Percentiles rank a stretch among this genome's conserved stretches.
Conservation (phyloP, 2,797 vertebrate species). For the Anguilla anguilla region DNA sequence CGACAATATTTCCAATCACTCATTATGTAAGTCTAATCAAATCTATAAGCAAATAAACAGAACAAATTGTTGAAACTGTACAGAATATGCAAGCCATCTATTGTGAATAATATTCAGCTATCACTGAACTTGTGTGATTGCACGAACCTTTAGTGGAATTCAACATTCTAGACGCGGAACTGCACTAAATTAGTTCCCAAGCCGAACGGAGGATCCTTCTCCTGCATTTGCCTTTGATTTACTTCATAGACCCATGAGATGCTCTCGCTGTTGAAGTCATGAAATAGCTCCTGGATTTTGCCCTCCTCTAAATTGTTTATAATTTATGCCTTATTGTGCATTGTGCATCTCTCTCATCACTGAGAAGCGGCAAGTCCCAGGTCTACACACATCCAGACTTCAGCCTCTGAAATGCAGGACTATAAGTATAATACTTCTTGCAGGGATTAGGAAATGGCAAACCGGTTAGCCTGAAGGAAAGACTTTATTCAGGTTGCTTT, state of each 20-base stretch:
- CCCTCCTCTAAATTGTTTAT: background rate
- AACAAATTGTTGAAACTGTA: background rate
- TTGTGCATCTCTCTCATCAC: background rate
- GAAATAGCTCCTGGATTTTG: conserved; percentile 6
- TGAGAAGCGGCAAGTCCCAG: background rate
- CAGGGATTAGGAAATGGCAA: conserved; percentile 12
- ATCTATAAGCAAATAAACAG: background rate
- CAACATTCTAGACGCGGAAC: background rate
- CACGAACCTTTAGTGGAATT: background rate
- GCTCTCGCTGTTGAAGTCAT: background rate
- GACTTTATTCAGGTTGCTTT: background rate
- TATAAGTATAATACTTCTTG: background rate
- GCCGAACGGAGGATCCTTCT: background rate
- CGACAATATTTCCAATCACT: background rate
- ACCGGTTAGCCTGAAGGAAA: background rate
- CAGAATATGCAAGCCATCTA: background rate
- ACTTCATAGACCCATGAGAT: background rate
- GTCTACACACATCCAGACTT: background rate
- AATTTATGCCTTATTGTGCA: conserved; percentile 5
- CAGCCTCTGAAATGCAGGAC: background rate
- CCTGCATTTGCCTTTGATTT: background rate
- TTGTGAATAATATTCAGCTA: background rate
- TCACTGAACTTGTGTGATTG: background rate
- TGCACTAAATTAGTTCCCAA: background rate
- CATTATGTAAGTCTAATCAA: background rate